These are phyloP conservation scores for Psilanteris sp. DNA, from an alignment of 1,140 invertebrate genomes.

Conservation along the genomic window DNA sequence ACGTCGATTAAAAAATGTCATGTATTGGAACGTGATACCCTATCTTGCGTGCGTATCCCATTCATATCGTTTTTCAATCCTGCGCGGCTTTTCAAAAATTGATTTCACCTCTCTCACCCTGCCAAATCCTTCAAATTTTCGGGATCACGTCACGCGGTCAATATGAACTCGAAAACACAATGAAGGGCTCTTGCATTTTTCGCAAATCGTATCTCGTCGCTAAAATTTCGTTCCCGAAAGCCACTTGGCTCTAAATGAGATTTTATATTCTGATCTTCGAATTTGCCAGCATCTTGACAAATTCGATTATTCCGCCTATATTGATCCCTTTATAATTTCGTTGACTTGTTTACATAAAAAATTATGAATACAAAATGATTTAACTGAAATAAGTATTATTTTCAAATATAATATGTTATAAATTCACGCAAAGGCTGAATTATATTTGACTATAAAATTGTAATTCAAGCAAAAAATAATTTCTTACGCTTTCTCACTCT, in stretches of 20 bases:
- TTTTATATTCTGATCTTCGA: constrained; percentile 26
- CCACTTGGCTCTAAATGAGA: constrained; percentile 37
- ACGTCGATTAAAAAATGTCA: constrained; percentile 48
- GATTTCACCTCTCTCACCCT: constrained; percentile 7
- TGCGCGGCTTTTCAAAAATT: constrained; percentile 44
- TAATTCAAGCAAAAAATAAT: too few species aligned
- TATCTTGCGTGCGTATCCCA: constrained; percentile 18
- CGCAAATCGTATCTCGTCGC: constrained; percentile 20
- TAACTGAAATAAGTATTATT: too few species aligned
- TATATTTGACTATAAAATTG: too few species aligned
- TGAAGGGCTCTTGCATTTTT: constrained; percentile 35
- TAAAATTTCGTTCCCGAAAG: constrained; percentile 29
- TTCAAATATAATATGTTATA: too few species aligned
- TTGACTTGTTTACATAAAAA: too few species aligned
- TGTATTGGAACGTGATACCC: constrained; percentile 39
- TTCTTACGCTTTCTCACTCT: too few species aligned
- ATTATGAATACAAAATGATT: too few species aligned
- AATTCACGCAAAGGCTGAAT: too few species aligned
- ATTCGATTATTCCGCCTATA: constrained; percentile 12
- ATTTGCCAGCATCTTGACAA: constrained; percentile 9
- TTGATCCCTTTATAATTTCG: neutral
- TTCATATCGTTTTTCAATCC: constrained; percentile 49
- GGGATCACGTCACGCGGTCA: constrained; percentile 54
- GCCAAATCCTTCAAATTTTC: constrained; percentile 50
- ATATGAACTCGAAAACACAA: constrained; percentile 46